Conservation (phyloP, 2,113 vertebrate genomes). For the Anoplopoma fimbria region DNA sequence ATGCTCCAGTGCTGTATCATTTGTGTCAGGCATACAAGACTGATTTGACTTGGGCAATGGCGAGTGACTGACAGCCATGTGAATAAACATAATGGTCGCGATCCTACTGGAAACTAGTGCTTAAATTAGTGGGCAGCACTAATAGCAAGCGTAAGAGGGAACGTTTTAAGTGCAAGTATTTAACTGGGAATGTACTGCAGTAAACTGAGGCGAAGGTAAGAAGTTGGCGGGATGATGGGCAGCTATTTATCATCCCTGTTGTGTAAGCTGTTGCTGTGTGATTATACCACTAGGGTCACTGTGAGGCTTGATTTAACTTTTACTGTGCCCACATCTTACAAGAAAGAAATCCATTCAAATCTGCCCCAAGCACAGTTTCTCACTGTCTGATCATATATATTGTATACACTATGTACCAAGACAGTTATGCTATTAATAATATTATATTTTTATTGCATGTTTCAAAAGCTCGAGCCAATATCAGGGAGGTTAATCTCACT, state of each 20-base stretch:
- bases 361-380: constrained; percentile 51
- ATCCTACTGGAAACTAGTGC: constrained; percentile 45
- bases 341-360: constrained; percentile 65
- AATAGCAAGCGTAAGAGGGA: constrained; percentile 51
- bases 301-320: constrained; percentile 55
- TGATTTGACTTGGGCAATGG: constrained; percentile 68
- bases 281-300: constrained; percentile 57
- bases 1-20: constrained; percentile 65
- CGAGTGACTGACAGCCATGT: constrained; percentile 65
- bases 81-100: constrained; percentile 66
- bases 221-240: constrained; percentile 28
- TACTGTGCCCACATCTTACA: constrained; percentile 54
- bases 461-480: constrained; percentile 51
- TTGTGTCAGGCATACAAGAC: constrained; percentile 69
- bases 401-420: constrained; percentile 22
- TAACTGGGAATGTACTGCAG: constrained; percentile 42
- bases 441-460: constrained; percentile 56
- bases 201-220: constrained; percentile 15
- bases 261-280: constrained; percentile 56
- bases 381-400: constrained; percentile 45
- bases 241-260: constrained; percentile 63
- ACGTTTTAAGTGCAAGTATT: constrained; percentile 63
- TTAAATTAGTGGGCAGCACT: constrained; percentile 67
- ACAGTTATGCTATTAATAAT: constrained; percentile 43
- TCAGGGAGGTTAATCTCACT: constrained; percentile 41